Percentiles rank a stretch among this genome's conserved stretches.
These are phyloP conservation scores for Augochlorella aurata DNA, from an alignment of 2,888 invertebrate genomes.

Conservation along the genomic window DNA sequence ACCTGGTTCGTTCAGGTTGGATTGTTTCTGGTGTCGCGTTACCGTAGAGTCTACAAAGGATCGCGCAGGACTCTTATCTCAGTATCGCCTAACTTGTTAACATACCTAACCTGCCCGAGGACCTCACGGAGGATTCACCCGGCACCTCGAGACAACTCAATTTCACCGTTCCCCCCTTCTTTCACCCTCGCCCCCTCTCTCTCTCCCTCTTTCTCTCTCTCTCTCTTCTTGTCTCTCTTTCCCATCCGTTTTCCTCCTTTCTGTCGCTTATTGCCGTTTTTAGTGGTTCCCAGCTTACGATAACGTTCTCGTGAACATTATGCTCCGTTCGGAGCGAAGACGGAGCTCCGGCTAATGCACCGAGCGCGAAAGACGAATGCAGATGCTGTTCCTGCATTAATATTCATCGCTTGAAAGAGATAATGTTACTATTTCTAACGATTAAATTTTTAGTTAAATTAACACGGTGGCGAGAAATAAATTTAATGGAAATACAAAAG, in stretches of 20 bases:
- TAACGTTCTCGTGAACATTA: conserved; percentile 72
- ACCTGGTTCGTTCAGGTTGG: conserved; percentile 71
- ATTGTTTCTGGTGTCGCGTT: conserved; percentile 80
- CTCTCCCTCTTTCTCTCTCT: conserved; percentile 36
- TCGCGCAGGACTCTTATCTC: conserved; percentile 79
- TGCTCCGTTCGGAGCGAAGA: conserved; percentile 68
- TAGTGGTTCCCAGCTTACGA: conserved; percentile 72
- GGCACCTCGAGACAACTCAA: conserved; percentile 75
- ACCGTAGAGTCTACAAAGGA: conserved; percentile 79
- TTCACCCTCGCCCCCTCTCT: not conserved
- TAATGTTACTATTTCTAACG: not conserved
- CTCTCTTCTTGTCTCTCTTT: conserved; percentile 1
- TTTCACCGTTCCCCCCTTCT: conserved; percentile 49
- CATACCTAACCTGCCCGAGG: conserved; percentile 78
- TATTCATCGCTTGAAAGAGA: conserved; percentile 67
- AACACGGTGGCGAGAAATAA: too few relatives aligned
- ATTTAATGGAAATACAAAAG: too few relatives aligned
- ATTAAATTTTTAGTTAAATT: not conserved
- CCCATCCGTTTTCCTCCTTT: conserved; percentile 35
- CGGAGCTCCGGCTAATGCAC: conserved; percentile 70
- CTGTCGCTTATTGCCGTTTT: conserved; percentile 61
- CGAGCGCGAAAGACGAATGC: conserved; percentile 65
- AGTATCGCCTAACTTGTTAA: conserved; percentile 81
- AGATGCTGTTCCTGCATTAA: conserved; percentile 62
- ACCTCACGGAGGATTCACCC: conserved; percentile 69